These are phyloP conservation scores for Phymatocera aterrima DNA, from an alignment of 2,888 invertebrate genomes.

Conservation along the genomic window DNA sequence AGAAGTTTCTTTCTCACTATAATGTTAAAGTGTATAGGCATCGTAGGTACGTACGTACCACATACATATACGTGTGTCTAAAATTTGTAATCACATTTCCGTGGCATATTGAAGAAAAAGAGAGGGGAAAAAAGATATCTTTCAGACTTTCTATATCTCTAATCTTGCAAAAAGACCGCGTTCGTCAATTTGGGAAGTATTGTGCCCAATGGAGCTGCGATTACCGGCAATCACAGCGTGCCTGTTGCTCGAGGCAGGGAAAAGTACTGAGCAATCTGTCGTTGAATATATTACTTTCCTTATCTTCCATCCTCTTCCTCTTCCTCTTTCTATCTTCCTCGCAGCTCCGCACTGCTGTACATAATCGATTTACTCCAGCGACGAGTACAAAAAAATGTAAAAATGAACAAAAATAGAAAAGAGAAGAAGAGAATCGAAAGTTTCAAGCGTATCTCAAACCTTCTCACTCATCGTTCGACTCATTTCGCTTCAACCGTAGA, in stretches of 20 bases:
- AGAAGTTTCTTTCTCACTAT: too few relatives aligned
- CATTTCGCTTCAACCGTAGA: too few relatives aligned
- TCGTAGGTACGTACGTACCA: not conserved
- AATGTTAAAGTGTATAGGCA: not conserved
- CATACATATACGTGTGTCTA: not conserved
- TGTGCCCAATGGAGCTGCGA: not conserved
- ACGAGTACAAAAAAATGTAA: too few relatives aligned
- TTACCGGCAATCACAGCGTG: not conserved
- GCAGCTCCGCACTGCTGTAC: not conserved
- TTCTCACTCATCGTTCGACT: too few relatives aligned
- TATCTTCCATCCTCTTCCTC: not conserved
- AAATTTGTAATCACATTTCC: not conserved
- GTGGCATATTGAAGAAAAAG: not conserved
- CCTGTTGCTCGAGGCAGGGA: conserved; percentile 11
- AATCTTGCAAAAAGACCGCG: too few relatives aligned
- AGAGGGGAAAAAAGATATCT: not conserved
- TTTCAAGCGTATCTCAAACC: too few relatives aligned
- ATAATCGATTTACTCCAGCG: not conserved
- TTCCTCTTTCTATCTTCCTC: not conserved
- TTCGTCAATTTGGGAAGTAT: too few relatives aligned
- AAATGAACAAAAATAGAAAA: not conserved
- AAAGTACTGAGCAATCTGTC: conserved; percentile 1
- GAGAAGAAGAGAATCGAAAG: too few relatives aligned
- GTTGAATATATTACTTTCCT: not conserved
- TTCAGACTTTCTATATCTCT: not conserved